Base-by-base conservation (phyloP, 2,888 invertebrate genomes). In the Marronus borbonicus region DNA sequence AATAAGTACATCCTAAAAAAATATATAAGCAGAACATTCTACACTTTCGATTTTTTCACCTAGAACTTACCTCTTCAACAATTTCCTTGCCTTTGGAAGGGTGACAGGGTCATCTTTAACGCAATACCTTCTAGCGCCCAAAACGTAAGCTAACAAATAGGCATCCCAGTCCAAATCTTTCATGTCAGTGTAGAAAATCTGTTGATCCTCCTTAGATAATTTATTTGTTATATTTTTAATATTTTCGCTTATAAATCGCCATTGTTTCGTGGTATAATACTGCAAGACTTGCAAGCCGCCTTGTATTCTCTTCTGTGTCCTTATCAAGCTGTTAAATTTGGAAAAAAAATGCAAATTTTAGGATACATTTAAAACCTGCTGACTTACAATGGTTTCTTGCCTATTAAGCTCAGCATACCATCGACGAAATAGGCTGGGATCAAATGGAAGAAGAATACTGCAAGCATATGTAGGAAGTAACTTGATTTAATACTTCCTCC, bases 251-350 rank as follows among this genome's bases (percentile, higher is more conserved):
- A 92, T 92, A 85, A 97, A 97, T 83, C 91, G 89, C 98, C 98
- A 98, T 83, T 95, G 93, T 39, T 96, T 92, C 8, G 95, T 95
- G 1, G 97, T 97, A 88, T 98, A 98, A 88, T 96, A 98, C 86
- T 97, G 95, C 20, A 98, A 89, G 0, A 97, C 93, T 83, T 94
- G 93, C 36, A 96, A 89, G 0, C 96, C 96, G 77, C 94, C 91
- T 31, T 93, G 91, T 82, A 96, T 94, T 78, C 93, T 91, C 80
- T 91, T 93, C 86, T 95, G 95, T 64, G 96, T 91, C 24, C 93
- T 92, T 39, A 96, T 91, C 95, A 96, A 95, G 86, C 96, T 96
- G 89, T 60, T 12, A 12, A 12, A 44, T 44, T 44, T 3, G 44
- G 12, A 44, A 88, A 87, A 24, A 24, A 24, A 24, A 24, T 24